Evolutionary conservation across 2,113 vertebrate species (phyloP).

Genomic region (Platysternon megacephalum): DNA sequence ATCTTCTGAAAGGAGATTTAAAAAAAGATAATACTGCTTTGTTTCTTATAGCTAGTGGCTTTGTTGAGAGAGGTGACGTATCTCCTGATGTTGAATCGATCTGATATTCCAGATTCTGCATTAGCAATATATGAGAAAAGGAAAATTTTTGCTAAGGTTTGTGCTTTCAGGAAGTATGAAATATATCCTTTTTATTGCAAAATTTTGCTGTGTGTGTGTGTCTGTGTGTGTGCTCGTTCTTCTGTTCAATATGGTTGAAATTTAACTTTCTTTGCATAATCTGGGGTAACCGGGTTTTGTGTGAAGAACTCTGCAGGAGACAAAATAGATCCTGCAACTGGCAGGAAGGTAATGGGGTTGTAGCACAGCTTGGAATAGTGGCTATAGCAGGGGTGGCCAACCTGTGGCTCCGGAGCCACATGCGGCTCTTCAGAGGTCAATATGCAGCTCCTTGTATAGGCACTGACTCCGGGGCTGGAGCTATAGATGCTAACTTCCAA

Average conservation of each 20-base stretch:
- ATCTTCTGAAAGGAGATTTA: not conserved
- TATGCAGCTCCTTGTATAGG: too few species aligned
- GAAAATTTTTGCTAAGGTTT: slow-evolving; percentile 82
- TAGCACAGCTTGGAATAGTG: not conserved
- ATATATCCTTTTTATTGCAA: not conserved
- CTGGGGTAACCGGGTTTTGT: not conserved
- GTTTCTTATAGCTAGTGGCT: slow-evolving; percentile 74
- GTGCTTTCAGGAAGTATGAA: not conserved
- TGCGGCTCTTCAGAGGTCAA: too few species aligned
- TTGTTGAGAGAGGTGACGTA: slow-evolving; percentile 87
- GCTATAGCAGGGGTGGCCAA: not conserved
- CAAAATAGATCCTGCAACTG: not conserved
- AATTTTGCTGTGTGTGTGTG: rapidly evolving
- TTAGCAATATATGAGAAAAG: slow-evolving; percentile 80
- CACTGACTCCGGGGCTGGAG: too few species aligned
- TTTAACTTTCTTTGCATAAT: rapidly evolving
- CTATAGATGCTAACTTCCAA: too few species aligned
- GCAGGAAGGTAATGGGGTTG: not conserved
- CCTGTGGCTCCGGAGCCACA: too few species aligned
- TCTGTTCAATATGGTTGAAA: not conserved
- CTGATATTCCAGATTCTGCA: slow-evolving; percentile 80
- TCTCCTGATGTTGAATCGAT: slow-evolving; percentile 78
- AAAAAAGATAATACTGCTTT: not conserved
- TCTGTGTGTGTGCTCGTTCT: rapidly evolving
- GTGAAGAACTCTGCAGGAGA: not conserved